Evolutionary conservation across 2,113 vertebrate genomes (phyloP), one percentile per base, ranked within the genome.

Genomic region (Zapornia atra): DNA sequence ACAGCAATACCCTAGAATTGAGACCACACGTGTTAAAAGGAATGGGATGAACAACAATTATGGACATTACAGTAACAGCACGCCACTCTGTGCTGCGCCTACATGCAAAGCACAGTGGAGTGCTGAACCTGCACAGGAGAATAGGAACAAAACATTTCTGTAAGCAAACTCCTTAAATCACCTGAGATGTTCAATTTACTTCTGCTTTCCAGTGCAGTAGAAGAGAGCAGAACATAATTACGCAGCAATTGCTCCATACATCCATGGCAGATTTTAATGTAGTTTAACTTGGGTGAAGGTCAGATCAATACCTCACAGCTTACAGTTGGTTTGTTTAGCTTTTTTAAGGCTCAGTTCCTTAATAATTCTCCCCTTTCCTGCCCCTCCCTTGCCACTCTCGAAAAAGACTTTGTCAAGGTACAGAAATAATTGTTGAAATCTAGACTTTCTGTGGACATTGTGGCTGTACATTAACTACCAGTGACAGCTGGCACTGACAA

Each of bases 381-480:
- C 87, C 86, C 65, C 92, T 86, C 87, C 92, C 87, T 91, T 86
- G 48, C 85, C 64, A 64, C 73, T 91, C 78, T 91, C 79, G 38
- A 64, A 94, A 95, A 83, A 94, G 66, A 68, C 42, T 69, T 81
- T 96, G 76, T 76, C 75, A 89, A 68, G 11, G 65, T 60, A 94
- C 50, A 96, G 77, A 64, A 93, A 76, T 89, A 92, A 88, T 54
- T 85, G 83, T 56, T 77, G 84, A 94, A 70, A 85, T 56, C 44
- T 36, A 73, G 57, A 44, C 86, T 46, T 86, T 88, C 44, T 96
- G 93, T 95, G 82, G 91, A 94, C 90, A 93, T 72, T 93, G 68
- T 63, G 65, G 94, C 94, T 96, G 93, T 42, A 93, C 33, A 96
- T 96, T 96, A 94, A 96, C 97, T 88, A 88, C 36, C 46, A 29